These are phyloP conservation scores for Muscicapa comitata DNA, from an alignment of 2,797 vertebrate genomes.

Conservation along the genomic window DNA sequence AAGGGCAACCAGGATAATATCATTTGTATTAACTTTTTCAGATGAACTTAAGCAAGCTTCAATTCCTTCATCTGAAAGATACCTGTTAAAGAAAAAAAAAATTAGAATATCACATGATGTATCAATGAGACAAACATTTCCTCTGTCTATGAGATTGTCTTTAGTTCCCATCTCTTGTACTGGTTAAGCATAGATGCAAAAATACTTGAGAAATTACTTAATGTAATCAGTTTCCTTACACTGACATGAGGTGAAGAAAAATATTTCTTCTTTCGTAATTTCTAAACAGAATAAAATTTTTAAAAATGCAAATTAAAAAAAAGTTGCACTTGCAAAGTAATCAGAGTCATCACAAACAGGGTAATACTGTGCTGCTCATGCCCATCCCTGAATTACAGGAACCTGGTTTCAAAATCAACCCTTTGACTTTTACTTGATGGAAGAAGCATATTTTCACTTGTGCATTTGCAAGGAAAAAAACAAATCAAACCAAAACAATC, in stretches of 20 bases:
- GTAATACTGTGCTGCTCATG: not conserved
- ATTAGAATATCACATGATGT: not conserved
- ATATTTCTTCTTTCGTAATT: not conserved
- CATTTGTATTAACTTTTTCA: conserved; percentile 83
- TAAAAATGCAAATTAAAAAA: no score
- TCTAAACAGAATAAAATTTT: not conserved
- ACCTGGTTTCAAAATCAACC: not conserved
- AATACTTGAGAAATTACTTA: not conserved
- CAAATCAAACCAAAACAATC: not conserved
- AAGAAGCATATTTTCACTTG: not conserved
- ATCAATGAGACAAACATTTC: not conserved
- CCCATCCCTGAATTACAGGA: not conserved
- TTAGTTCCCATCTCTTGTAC: not conserved
- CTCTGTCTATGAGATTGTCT: not conserved
- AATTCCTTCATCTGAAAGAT: conserved; percentile 93
- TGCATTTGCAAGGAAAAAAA: not conserved
- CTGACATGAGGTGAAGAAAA: not conserved
- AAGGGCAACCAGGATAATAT: conserved; percentile 89
- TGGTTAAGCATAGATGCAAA: not conserved
- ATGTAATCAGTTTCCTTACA: not conserved
- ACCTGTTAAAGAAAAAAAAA: conserved; percentile 79
- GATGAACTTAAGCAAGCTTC: conserved; percentile 85
- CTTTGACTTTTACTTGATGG: not conserved
- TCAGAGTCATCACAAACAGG: not conserved
- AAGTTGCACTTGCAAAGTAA: not conserved